Percentiles rank a stretch among this genome's conserved stretches.
Conservation (phyloP, 1,140 invertebrate genomes). For the Amyelois transitella region DNA sequence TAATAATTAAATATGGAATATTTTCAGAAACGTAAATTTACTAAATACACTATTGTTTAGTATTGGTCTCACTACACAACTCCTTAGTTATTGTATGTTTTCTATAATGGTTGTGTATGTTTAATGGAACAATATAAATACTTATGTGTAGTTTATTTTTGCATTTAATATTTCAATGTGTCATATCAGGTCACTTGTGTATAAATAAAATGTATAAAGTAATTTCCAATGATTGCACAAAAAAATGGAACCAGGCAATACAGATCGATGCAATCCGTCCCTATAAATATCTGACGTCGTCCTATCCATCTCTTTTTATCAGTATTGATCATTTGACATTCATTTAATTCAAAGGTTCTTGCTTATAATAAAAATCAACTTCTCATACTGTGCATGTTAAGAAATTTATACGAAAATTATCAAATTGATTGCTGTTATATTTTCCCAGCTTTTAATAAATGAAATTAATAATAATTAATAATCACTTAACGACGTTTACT, state of each 20-base stretch:
- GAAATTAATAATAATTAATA: too few species aligned
- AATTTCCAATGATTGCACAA: background rate
- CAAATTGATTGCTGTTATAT: too few species aligned
- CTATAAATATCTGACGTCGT: conserved; percentile 26
- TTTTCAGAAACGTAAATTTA: conserved; percentile 34
- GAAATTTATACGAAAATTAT: too few species aligned
- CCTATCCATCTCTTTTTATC: too few species aligned
- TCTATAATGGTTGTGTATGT: conserved; percentile 38
- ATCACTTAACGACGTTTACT: background rate
- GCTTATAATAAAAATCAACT: too few species aligned
- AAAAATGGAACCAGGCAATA: background rate
- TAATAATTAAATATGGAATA: conserved; percentile 26
- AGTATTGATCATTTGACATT: too few species aligned
- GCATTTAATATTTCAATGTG: conserved; percentile 36
- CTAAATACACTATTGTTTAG: background rate
- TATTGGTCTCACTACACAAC: background rate
- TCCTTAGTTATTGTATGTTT: conserved; percentile 8
- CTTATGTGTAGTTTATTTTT: conserved; percentile 27
- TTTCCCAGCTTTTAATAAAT: too few species aligned
- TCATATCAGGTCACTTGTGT: background rate
- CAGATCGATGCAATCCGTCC: conserved; percentile 58
- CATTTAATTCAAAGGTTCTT: too few species aligned
- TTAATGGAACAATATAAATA: conserved; percentile 29
- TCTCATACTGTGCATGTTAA: too few species aligned
- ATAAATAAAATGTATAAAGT: background rate